phyloP scores from a whole-genome alignment of 1,140 invertebrate genomes.

The Drosophila ironensis region DNA sequence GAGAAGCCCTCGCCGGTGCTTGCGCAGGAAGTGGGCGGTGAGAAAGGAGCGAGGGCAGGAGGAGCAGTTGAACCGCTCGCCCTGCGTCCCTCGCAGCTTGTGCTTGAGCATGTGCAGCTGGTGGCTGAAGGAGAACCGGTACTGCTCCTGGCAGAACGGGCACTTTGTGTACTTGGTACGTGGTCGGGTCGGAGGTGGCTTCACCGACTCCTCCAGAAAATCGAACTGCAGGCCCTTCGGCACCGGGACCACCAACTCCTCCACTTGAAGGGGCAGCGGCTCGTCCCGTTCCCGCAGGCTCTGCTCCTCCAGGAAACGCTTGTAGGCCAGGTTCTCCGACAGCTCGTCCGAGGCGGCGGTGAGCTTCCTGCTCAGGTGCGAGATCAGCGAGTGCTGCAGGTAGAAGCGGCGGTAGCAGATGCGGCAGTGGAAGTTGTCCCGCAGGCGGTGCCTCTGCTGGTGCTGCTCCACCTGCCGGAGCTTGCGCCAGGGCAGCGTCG shows the following conservation, averaged over 20 bases:
- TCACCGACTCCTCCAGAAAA: not conserved
- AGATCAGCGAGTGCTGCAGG: slow-evolving; percentile 28
- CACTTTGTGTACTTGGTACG: slow-evolving; percentile 1
- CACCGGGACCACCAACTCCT: not conserved
- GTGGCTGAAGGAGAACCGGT: slow-evolving; percentile 27
- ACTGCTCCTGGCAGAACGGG: slow-evolving; percentile 3
- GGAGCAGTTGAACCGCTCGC: not conserved
- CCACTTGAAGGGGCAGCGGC: not conserved
- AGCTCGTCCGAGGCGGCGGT: not conserved
- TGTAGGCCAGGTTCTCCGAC: slow-evolving; percentile 15
- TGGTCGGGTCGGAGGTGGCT: not conserved
- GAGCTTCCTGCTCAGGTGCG: slow-evolving; percentile 10
- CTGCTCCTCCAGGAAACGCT: slow-evolving; percentile 1
- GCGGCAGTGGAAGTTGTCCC: slow-evolving; percentile 37
- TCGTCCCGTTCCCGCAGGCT: not conserved
- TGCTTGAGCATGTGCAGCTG: slow-evolving; percentile 22
- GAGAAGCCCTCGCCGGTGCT: not conserved
- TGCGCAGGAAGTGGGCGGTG: not conserved
- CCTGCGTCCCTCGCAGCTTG: not conserved
- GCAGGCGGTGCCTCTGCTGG: slow-evolving; percentile 12
- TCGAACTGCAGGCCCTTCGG: not conserved
- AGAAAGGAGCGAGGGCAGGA: slow-evolving; percentile 17
- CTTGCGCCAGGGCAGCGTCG: slow-evolving; percentile 17
- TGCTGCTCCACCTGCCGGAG: slow-evolving; percentile 25
- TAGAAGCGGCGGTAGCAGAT: slow-evolving; percentile 41